Evolutionary conservation across 2,888 invertebrate species (phyloP), one percentile per base, ranked within the genome.

Genomic region (Lamproptera curius): DNA sequence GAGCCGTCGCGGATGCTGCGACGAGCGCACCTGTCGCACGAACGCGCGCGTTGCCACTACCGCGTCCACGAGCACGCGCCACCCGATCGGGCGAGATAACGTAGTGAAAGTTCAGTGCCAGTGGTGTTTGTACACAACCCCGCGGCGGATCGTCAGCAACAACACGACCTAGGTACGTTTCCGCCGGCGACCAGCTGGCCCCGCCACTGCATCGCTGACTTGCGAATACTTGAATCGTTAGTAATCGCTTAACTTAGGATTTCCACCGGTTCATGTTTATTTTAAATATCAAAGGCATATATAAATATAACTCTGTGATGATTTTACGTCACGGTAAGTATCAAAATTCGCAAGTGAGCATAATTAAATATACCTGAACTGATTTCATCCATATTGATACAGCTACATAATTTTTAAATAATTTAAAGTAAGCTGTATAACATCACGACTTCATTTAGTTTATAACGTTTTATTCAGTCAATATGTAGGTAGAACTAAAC

Each of bases 1-100:
- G 67, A 81, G 67, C 74, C 73, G 75, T 68, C 64, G 73, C 73
- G 78, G 84, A 85, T 79, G 85, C 84, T 85, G 85, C 76, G 76
- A 70, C 73, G 68, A 58, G 62, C 82, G 73, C 80, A 82, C 84
- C 75, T 79, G 78, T 73, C 67, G 51, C 57, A 2, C 50, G 65
- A 63, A 58, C 50, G n/a, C 4, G 2, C n/a, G 11, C 54, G 40
- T 53, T 46, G 57, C 46, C 54, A 55, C 64, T 57, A 59, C 56
- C 52, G 6, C 3, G 20, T 6, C 4, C 20, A 20, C 20, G 6
- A 3, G 20, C 20, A 20, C 20, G 20, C 20, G 20, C 20, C 44
- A 41, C 38, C 46, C 40, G 50, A 49, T 51, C 53, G 54, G 58
- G 63, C 75, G 78, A 77, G 73, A 65, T 81, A 60, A 59, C 52